Percentiles rank a stretch among this genome's conserved stretches.
phyloP scores from a whole-genome alignment of 2,797 vertebrate genomes.

The Neosilurus hyrtlii region DNA sequence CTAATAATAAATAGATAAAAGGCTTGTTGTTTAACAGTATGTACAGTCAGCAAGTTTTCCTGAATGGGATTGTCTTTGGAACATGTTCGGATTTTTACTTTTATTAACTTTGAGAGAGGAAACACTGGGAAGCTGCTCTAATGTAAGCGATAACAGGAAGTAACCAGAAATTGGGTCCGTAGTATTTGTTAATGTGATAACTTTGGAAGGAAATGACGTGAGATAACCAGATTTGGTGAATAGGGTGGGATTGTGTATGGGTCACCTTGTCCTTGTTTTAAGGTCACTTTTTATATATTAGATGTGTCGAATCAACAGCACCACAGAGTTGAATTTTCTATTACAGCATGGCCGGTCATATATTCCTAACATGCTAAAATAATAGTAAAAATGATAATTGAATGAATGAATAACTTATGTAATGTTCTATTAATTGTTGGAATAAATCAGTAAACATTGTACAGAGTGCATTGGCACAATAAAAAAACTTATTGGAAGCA shows the following conservation, averaged over 20 bases:
- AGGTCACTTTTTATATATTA: too few relatives aligned
- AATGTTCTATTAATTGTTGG: not conserved
- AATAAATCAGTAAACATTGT: not conserved
- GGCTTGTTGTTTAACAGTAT: not conserved
- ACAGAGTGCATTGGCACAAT: not conserved
- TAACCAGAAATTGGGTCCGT: too few relatives aligned
- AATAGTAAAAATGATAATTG: too few relatives aligned
- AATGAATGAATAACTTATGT: not conserved
- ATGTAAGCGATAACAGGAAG: not conserved
- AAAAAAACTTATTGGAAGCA: not conserved
- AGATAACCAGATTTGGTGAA: too few relatives aligned
- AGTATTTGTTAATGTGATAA: too few relatives aligned
- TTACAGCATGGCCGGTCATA: not conserved
- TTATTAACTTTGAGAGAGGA: not conserved
- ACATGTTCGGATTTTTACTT: not conserved
- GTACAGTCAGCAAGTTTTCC: not conserved
- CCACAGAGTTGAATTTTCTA: not conserved
- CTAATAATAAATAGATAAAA: not conserved
- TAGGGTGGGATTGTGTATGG: too few relatives aligned
- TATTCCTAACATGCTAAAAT: not conserved
- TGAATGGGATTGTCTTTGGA: not conserved
- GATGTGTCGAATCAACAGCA: not conserved
- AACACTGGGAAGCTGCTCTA: not conserved
- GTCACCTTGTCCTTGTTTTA: too few relatives aligned
- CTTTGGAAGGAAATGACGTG: too few relatives aligned